phyloP scores from a whole-genome alignment of 2,797 vertebrate genomes.

The Spatula versicolor region DNA sequence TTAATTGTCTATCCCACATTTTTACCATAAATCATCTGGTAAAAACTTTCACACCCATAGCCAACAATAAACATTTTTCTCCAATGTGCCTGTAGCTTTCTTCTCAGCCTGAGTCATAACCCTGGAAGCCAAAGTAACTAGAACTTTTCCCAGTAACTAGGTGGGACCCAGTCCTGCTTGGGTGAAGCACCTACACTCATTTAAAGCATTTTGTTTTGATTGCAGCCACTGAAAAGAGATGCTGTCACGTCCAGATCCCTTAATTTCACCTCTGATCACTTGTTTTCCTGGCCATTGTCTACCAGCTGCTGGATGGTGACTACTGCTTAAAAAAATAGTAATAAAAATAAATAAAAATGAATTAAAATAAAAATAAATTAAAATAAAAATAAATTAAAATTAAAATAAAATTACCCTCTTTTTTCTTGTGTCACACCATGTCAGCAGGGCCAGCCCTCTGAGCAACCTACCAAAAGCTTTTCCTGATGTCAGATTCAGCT shows the following conservation, averaged over 20 bases:
- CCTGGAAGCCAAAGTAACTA: background rate
- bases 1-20: background rate
- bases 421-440: accelerated
- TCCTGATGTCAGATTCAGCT: background rate
- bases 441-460: background rate
- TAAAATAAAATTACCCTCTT: background rate
- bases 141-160: background rate
- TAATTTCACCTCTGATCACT: background rate
- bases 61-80: background rate
- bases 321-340: background rate
- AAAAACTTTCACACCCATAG: background rate
- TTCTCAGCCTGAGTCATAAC: background rate
- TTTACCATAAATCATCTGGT: background rate
- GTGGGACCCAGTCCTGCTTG: background rate
- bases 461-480: background rate
- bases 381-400: background rate
- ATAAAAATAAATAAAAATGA: background rate
- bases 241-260: background rate
- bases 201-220: background rate
- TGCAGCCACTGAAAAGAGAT: background rate
- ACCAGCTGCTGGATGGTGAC: background rate
- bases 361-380: background rate
- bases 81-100: background rate
- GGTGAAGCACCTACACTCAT: background rate
- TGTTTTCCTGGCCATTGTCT: background rate